Percentiles rank a stretch among this genome's conserved stretches.
These are phyloP conservation scores for Lacanobia oleracea DNA, from an alignment of 2,888 invertebrate genomes.

Conservation along the genomic window DNA sequence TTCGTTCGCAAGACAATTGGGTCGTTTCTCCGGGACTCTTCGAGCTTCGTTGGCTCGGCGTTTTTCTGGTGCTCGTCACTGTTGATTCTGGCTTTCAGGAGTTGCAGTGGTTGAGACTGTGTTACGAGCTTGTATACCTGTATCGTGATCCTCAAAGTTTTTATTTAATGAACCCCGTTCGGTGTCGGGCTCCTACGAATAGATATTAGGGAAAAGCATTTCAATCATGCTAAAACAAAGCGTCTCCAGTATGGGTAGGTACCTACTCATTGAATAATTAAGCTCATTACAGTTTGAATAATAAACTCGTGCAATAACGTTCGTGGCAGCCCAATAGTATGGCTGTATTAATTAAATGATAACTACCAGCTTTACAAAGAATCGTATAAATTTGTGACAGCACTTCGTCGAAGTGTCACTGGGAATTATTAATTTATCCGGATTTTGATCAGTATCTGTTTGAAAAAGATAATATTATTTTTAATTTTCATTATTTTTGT, in stretches of 20 bases:
- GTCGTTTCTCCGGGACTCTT: too few relatives aligned
- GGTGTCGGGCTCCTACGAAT: background rate
- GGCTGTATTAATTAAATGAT: conserved; percentile 4
- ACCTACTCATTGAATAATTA: background rate
- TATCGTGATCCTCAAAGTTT: too few relatives aligned
- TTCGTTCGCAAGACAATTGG: too few relatives aligned
- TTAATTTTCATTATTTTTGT: background rate
- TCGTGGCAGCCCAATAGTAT: background rate
- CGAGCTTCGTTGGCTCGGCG: too few relatives aligned
- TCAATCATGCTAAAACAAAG: too few relatives aligned
- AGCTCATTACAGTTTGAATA: background rate
- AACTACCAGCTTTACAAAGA: background rate
- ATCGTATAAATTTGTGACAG: background rate
- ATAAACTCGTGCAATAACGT: background rate
- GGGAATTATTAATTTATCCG: background rate
- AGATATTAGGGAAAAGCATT: background rate
- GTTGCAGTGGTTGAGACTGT: too few relatives aligned
- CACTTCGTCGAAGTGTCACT: background rate
- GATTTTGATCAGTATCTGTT: background rate
- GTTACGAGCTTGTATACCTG: too few relatives aligned
- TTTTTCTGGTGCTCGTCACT: too few relatives aligned
- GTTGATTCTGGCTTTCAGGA: too few relatives aligned
- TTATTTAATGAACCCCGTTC: too few relatives aligned
- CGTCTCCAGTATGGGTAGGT: too few relatives aligned
- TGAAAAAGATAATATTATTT: background rate